A percentile compares a stretch with the other conserved stretches of the same genome.
Conservation (phyloP, 2,113 vertebrate genomes). For the Motacilla alba region DNA sequence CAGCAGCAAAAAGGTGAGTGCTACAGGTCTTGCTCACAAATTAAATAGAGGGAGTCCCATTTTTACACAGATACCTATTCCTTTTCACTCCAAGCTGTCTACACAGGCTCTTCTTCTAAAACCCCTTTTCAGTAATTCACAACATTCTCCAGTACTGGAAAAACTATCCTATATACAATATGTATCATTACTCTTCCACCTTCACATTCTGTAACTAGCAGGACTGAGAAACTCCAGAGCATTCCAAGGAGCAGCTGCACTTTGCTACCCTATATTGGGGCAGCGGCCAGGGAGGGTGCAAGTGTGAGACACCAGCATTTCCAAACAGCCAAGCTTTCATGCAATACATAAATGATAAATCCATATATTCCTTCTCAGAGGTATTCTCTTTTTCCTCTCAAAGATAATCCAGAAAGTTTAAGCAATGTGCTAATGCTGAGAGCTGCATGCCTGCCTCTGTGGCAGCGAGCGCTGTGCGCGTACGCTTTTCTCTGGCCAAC, state of each 20-base stretch:
- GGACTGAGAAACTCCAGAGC: not conserved
- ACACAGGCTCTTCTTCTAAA: not conserved
- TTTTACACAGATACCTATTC: not conserved
- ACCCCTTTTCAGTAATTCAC: not conserved
- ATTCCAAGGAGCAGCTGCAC: not conserved
- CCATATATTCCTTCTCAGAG: not conserved
- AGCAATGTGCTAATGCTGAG: not conserved
- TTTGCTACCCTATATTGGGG: not conserved
- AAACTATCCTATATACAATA: not conserved
- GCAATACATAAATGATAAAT: not conserved
- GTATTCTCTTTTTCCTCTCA: not conserved
- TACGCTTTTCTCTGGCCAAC: not conserved
- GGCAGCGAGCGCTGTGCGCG: rapidly evolving
- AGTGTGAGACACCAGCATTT: not conserved
- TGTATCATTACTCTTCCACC: not conserved
- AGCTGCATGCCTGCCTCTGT: not conserved
- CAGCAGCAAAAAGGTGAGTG: not conserved
- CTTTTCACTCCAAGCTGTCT: not conserved
- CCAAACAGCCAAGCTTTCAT: not conserved
- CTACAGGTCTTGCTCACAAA: not conserved
- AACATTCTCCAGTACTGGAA: not conserved
- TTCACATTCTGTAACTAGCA: not conserved
- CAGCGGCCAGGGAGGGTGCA: not conserved
- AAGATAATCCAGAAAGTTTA: not conserved
- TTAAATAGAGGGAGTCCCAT: not conserved